Conservation (phyloP, 1,140 invertebrate species). For the Uloborus diversus region DNA sequence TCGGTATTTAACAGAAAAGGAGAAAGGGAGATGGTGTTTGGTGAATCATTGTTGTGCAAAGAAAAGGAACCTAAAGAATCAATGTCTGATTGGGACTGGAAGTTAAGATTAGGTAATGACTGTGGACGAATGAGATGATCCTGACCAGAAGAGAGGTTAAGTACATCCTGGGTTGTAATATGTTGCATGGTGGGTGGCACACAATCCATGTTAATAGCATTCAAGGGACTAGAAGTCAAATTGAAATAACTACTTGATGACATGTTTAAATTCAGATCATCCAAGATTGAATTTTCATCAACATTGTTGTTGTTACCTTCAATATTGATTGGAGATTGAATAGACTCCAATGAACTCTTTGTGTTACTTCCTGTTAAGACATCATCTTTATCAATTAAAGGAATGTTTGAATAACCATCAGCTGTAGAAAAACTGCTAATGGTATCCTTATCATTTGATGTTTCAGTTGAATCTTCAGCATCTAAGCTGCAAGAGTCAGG, state of each 20-base stretch:
- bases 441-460: too few species aligned
- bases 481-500: too few species aligned
- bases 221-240: slow-evolving; percentile 8
- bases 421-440: too few species aligned
- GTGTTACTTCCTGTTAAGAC: too few species aligned
- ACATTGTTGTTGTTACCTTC: background rate
- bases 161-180: background rate
- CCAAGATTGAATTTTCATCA: background rate
- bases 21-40: background rate
- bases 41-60: background rate
- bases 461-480: too few species aligned
- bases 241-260: slow-evolving; percentile 7
- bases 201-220: background rate
- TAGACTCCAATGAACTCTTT: too few species aligned
- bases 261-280: slow-evolving; percentile 11
- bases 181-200: background rate
- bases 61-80: slow-evolving; percentile 5
- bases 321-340: background rate
- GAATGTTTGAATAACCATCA: background rate
- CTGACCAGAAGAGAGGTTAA: background rate
- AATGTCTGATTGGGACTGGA: background rate
- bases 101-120: slow-evolving; percentile 18
- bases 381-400: too few species aligned
- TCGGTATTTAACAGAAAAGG: background rate
- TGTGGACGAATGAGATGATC: slow-evolving; percentile 5